Conservation (phyloP, 2,113 vertebrate species). For the Pygathrix nemaeus region DNA sequence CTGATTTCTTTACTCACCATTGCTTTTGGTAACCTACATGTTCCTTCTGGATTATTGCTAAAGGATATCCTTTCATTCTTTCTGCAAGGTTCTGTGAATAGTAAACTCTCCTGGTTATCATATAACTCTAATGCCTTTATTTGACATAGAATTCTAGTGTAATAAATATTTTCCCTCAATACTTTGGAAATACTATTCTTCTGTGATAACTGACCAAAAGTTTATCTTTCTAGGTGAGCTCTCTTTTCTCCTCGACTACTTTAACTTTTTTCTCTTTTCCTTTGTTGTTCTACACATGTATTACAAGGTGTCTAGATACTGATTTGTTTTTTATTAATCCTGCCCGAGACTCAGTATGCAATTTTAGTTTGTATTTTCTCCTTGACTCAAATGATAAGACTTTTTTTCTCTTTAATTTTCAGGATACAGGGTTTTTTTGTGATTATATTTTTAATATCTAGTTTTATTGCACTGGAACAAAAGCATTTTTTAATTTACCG, state of each 20-base stretch:
- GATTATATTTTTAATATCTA: neutral
- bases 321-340: neutral
- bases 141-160: neutral
- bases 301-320: neutral
- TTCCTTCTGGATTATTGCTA: neutral
- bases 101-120: neutral
- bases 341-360: neutral
- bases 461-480: neutral
- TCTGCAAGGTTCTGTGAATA: neutral
- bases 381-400: neutral
- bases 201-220: neutral
- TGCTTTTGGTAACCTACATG: neutral
- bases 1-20: neutral
- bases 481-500: neutral
- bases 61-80: slow-evolving; percentile 12
- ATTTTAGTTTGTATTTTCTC: slow-evolving; percentile 25
- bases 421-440: neutral
- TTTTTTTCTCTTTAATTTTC: neutral
- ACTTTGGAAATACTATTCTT: neutral
- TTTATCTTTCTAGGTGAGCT: neutral
- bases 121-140: neutral
- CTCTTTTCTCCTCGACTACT: neutral
- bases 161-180: neutral
- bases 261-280: neutral
- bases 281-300: slow-evolving; percentile 21